Evolutionary conservation across 2,888 invertebrate genomes (phyloP), one percentile per base, ranked within the genome.

Genomic region (Fissipunctia ypsillon): DNA sequence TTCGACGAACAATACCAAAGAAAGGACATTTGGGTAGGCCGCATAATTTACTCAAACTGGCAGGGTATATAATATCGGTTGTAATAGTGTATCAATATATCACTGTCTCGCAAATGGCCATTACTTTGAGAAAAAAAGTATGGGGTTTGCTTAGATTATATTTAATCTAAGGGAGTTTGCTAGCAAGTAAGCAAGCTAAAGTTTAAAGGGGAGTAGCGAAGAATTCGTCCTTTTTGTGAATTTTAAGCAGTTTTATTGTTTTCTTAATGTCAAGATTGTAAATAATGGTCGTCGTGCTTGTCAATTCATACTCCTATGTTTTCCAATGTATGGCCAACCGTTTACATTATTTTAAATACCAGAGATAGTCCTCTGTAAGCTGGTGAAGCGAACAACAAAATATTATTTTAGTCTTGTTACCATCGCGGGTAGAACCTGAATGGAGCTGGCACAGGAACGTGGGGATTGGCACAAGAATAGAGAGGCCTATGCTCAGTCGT

Each of bases 211-310:
- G 7, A 59, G 7, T 50, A 28, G 12, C 28, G 19, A 73, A 50
- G n/a, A 52, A 22, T 50, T 19, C 19, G 22, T 31, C 22, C 16
- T 25, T 35, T 56, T 79, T n/a, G 31, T 16, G 38, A 25, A 45
- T 69, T 79, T 79, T 31, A 35, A 43, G 28, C 28, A 28, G 28
- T 48, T 79, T 78, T 73, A n/a, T 78, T 45, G 45, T 78, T 56
- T 79, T 41, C n/a, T 38, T 45, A 9, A 35, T 35, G 38, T 71
- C 28, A 41, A 10, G 19, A n/a, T 69, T 41, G n/a, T 78, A 69
- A 45, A n/a, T 52, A 45, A 52, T 10, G 35, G 25, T 10, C n/a
- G 1, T n/a, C 6, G 19, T 28, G 25, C 5, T 67, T 41, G 28
- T 68, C 22, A 5, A 43, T 69, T 25, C 14, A 22, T 10, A 35